These are phyloP conservation scores for Distichodus sexfasciatus DNA, from an alignment of 2,797 vertebrate genomes.

Conservation along the genomic window DNA sequence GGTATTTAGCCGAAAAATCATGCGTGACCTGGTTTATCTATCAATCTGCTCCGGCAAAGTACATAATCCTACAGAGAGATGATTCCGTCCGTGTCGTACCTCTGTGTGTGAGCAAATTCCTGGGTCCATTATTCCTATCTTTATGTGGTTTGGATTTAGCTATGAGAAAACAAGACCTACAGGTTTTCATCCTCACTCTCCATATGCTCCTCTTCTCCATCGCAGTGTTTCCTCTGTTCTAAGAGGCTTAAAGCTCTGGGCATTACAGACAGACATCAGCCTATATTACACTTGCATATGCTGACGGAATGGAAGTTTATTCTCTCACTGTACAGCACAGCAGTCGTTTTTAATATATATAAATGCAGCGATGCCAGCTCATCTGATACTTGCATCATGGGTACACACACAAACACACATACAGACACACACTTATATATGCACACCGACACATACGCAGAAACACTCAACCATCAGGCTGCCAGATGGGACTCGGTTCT, in stretches of 20 bases:
- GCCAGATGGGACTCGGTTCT: slow-evolving; percentile 3
- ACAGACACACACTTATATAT: background rate
- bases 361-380: background rate
- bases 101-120: background rate
- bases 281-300: background rate
- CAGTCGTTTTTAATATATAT: background rate
- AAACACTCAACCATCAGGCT: background rate
- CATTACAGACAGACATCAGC: background rate
- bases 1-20: slow-evolving; percentile 18
- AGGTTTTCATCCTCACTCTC: background rate
- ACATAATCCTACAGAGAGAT: background rate
- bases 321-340: background rate
- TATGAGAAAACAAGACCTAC: background rate
- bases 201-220: background rate
- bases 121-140: background rate
- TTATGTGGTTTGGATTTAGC: slow-evolving; percentile 7
- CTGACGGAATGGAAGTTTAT: background rate
- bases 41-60: slow-evolving; percentile 9
- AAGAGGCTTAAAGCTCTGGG: slow-evolving; percentile 3
- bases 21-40: background rate
- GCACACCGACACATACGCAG: background rate
- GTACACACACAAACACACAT: background rate
- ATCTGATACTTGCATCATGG: background rate
- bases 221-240: background rate
- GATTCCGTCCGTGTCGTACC: background rate